Evolutionary conservation across 2,888 invertebrate species (phyloP), one percentile per base, ranked within the genome.

Genomic region (Leucophora obtusa): DNA sequence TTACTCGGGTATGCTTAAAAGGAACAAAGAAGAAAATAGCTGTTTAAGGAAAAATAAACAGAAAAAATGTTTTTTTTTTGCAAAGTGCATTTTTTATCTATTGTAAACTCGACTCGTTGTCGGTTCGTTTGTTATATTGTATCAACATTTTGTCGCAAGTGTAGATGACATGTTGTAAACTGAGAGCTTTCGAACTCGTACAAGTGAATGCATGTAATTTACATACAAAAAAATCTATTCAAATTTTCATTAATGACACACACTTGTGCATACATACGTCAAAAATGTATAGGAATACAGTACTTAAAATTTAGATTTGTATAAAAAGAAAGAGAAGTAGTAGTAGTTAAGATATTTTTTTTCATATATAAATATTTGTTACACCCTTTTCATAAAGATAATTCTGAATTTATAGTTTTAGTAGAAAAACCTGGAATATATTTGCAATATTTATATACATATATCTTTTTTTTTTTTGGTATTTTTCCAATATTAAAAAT

Each of bases 131-230:
- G 38, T 38, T 14, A 38, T 38, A 28, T 7, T 28, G 6, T 28
- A 28, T 4, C 28, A 35, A 50, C 28, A 73, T 78, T 74, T 51
- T 59, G 63, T 69, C 43, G 58, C 79, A 69, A 79, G 51, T 69
- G 74, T 17, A 43, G 63, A 58, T 79, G 79, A 59, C 68, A 69
- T 54, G 47, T 51, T 15, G 7, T 28, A 21, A n/a, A 43, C 21
- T 38, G 28, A 70, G 54, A 69, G 59, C 68, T 74, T 63, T 74
- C 68, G 73, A 69, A 74, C 58, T 58, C 78, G 58, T 62, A 56
- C 73, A 69, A 73, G 68, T 69, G 78, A 78, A 63, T 78, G 56
- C 38, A 78, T 43, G 56, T 56, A 78, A 78, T 78, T 78, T 78
- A 53, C 66, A 78, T 63, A 71, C n/a, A n/a, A n/a, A 66, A 77